Evolutionary conservation across 1,140 invertebrate genomes (phyloP).

Genomic region (Aleiodes sp.): DNA sequence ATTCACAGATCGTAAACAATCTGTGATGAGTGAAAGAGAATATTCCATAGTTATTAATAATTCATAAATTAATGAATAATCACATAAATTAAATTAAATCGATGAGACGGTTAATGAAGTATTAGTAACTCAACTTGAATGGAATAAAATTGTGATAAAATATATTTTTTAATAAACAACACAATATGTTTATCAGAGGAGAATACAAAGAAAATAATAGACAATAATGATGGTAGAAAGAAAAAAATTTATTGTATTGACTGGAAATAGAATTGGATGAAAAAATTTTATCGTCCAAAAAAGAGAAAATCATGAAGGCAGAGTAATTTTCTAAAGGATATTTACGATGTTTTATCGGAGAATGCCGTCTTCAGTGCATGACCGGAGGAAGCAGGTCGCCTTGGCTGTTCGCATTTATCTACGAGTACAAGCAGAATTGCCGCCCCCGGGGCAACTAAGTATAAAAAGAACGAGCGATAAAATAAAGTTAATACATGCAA

Average conservation of each 20-base stretch:
- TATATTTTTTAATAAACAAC: no score
- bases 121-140: no score
- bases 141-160: no score
- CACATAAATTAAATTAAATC: no score
- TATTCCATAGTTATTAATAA: no score
- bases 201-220: neutral
- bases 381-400: neutral
- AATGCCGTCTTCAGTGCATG: neutral
- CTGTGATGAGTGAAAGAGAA: no score
- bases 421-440: neutral
- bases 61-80: no score
- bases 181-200: no score
- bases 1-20: neutral
- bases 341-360: neutral
- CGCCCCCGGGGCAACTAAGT: neutral
- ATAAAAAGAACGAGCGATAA: no score
- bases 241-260: neutral
- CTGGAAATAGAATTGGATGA: neutral
- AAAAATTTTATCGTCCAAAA: neutral
- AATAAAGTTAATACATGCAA: no score
- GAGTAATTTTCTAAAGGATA: neutral
- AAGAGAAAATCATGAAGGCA: neutral
- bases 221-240: neutral
- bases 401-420: neutral
- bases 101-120: no score